phyloP scores from a whole-genome alignment of 2,113 vertebrate genomes.

The Plectropomus leopardus region DNA sequence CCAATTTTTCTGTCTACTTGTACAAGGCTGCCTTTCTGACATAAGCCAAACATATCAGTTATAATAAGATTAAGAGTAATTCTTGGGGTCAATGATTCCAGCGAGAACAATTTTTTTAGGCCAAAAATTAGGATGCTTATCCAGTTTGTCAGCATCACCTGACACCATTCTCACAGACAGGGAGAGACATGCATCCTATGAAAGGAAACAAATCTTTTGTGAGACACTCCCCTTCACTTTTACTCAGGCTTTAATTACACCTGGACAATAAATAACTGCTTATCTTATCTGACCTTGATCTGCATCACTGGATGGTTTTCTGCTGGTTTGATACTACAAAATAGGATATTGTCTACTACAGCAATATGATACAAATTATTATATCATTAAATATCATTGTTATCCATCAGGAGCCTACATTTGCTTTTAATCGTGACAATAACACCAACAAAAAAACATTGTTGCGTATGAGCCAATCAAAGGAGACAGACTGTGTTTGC shows the following conservation, averaged over 20 bases:
- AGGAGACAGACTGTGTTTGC: background rate
- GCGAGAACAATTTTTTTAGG: background rate
- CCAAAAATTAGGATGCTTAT: constrained; percentile 21
- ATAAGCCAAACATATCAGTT: background rate
- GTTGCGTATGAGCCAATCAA: background rate
- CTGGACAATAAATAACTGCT: constrained; percentile 9
- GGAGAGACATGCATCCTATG: background rate
- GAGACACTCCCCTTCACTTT: constrained; percentile 14
- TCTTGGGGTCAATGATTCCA: background rate
- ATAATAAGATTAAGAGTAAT: background rate
- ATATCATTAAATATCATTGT: background rate
- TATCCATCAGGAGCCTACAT: background rate
- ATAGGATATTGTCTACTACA: background rate
- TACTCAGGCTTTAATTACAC: constrained; percentile 18
- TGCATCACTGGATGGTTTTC: background rate
- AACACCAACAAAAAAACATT: background rate
- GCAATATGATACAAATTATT: background rate
- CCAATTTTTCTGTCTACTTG: background rate
- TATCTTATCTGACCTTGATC: constrained; percentile 31
- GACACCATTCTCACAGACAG: constrained; percentile 28
- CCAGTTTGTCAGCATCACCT: constrained; percentile 32
- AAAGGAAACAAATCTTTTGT: constrained; percentile 9
- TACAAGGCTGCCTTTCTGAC: background rate
- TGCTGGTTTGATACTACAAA: background rate
- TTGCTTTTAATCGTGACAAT: background rate